Conservation (phyloP, 2,797 vertebrate genomes). For the Brachymystax lenok region DNA sequence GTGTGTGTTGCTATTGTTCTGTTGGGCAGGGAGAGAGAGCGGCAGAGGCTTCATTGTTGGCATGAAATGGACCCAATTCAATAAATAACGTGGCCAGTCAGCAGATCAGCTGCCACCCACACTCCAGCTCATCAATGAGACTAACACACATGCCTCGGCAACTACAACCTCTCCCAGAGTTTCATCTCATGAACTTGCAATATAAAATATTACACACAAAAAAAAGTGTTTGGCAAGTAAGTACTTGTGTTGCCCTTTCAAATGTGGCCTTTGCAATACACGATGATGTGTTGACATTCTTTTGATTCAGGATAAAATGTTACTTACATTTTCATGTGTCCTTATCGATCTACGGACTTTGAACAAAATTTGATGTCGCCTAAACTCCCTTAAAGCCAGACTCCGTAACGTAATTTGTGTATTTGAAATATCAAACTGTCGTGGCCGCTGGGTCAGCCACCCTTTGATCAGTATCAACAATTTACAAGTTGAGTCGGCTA, state of each 20-base stretch:
- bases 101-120: conserved; percentile 60
- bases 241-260: not conserved
- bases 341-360: not conserved
- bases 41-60: conserved; percentile 66
- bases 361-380: not conserved
- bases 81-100: conserved; percentile 66
- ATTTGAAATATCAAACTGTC: no score
- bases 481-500: no score
- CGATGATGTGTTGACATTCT: not conserved
- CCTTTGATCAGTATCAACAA: no score
- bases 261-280: not conserved
- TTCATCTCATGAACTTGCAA: not conserved
- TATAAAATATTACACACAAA: not conserved
- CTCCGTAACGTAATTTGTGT: no score
- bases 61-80: conserved; percentile 55
- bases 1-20: conserved; percentile 23
- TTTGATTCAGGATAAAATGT: not conserved
- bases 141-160: not conserved
- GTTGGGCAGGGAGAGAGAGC: conserved; percentile 48
- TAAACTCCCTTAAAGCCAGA: not conserved
- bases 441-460: no score
- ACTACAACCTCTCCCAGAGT: not conserved
- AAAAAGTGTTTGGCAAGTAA: not conserved
- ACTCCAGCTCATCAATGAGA: conserved; percentile 3
- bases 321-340: not conserved